Evolutionary conservation across 2,797 vertebrate genomes (phyloP), one percentile per base, ranked within the genome.

Genomic region (Sandelia bainsii): DNA sequence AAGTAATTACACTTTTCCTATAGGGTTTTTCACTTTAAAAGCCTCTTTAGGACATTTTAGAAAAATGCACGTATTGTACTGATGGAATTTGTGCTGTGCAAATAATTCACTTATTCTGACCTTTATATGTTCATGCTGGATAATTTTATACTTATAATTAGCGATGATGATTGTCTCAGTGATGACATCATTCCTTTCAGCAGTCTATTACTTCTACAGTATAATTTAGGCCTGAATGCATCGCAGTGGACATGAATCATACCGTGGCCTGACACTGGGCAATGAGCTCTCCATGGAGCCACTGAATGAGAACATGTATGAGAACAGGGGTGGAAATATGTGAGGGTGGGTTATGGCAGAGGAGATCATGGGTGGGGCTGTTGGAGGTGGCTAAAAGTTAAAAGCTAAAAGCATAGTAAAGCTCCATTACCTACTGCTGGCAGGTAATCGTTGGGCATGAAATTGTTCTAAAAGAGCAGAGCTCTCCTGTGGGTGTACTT

Each of bases 391-490:
- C 45, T 46, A n/a, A 46, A n/a, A 46, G 45, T n/a, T 46, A 20
- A 20, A 46, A 20, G 45, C 45, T 46, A 20, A 20, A 46, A 46
- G 45, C 45, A 46, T 20, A 20, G 45, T 46, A 46, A 46, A 20
- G 45, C 45, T 46, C 45, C 19, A 20, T 46, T 46, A 46, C 45
- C 8, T 46, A 2, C 45, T 46, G 45, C 44, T 19, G 44, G 44
- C 19, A 20, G 45, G 45, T 46, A 46, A 46, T 46, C 45, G 19
- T 62, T 51, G 49, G 70, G 83, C 75, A 73, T 79, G 58, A 79
- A 80, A 86, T 77, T 76, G 61, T 71, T 82, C 25, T 81, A 60
- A 83, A 81, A 72, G 72, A 72, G 59, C 44, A 44, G 40, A 56
- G 52, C 62, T 80, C 51, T 79, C 80, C 70, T 82, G 61, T 75